These are phyloP conservation scores for Drosophila erecta DNA, from an alignment of 1,140 invertebrate species.

Conservation along the genomic window DNA sequence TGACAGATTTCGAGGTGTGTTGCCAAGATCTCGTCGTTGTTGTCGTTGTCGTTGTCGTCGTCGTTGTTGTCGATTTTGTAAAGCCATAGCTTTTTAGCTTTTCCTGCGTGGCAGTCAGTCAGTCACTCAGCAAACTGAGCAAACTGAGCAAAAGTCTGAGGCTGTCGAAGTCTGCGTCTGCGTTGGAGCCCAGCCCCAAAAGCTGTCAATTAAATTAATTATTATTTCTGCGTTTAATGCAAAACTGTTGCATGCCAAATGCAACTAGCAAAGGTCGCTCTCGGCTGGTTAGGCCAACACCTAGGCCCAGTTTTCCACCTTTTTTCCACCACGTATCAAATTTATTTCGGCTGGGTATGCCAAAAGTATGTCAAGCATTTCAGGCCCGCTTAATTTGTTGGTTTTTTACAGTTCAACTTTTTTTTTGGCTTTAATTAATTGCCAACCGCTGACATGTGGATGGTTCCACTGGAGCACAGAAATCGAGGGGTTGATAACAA, in stretches of 20 bases:
- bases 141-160: constrained; percentile 18
- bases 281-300: constrained; percentile 53
- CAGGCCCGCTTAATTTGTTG: constrained; percentile 74
- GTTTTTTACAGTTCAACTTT: constrained; percentile 15
- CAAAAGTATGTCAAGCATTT: constrained; percentile 82
- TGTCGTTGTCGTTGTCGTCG: constrained; percentile 15
- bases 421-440: constrained; percentile 69
- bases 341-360: constrained; percentile 51
- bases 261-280: constrained; percentile 59
- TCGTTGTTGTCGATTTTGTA: constrained; percentile 14
- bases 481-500: constrained; percentile 71
- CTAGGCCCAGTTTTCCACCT: constrained; percentile 55
- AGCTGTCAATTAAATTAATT: constrained; percentile 84
- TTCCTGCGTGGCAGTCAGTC: constrained; percentile 78
- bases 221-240: constrained; percentile 79
- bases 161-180: constrained; percentile 52
- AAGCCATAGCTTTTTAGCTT: constrained; percentile 44
- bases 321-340: constrained; percentile 17
- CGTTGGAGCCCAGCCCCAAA: constrained; percentile 69
- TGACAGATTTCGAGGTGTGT: constrained; percentile 83
- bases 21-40: constrained; percentile 53
- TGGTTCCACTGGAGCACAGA: constrained; percentile 70
- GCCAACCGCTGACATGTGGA: constrained; percentile 74
- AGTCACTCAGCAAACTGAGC: constrained; percentile 10
- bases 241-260: constrained; percentile 77